A percentile compares a stretch with the other conserved stretches of the same genome.
phyloP scores from a whole-genome alignment of 2,113 vertebrate species.

The Micromys minutus region DNA sequence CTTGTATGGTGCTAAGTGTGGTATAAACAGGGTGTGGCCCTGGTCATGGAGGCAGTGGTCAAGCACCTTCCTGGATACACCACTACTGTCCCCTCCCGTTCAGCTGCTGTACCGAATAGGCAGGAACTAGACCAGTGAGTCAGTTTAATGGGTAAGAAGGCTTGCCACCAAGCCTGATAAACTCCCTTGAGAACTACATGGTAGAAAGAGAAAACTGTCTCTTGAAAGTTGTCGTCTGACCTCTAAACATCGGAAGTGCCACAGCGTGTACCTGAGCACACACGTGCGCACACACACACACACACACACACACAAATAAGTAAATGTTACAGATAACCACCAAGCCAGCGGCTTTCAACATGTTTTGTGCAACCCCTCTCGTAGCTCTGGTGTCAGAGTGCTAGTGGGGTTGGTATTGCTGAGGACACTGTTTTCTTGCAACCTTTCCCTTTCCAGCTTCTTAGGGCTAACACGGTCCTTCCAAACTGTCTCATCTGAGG shows the following conservation, averaged over 20 bases:
- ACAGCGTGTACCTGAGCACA: background rate
- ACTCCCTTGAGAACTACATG: background rate
- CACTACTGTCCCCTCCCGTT: background rate
- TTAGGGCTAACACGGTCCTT: background rate
- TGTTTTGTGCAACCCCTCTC: accelerated
- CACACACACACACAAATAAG: background rate
- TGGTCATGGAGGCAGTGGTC: background rate
- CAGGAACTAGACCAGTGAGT: background rate
- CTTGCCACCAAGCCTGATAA: background rate
- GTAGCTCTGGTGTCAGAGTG: background rate
- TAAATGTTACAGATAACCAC: too few relatives aligned
- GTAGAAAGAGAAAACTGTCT: background rate
- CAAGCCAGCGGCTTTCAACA: background rate
- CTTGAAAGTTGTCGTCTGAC: background rate
- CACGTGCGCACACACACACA: background rate
- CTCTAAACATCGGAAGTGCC: background rate
- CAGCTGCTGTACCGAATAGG: background rate
- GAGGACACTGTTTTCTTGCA: accelerated
- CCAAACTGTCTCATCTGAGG: background rate
- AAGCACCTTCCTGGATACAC: too few relatives aligned
- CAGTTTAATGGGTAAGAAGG: background rate
- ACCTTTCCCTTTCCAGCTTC: background rate
- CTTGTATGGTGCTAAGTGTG: background rate
- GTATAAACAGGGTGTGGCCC: background rate
- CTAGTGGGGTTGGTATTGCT: background rate